phyloP scores from a whole-genome alignment of 1,140 invertebrate genomes.

The Ptiloglossa arizonensis region DNA sequence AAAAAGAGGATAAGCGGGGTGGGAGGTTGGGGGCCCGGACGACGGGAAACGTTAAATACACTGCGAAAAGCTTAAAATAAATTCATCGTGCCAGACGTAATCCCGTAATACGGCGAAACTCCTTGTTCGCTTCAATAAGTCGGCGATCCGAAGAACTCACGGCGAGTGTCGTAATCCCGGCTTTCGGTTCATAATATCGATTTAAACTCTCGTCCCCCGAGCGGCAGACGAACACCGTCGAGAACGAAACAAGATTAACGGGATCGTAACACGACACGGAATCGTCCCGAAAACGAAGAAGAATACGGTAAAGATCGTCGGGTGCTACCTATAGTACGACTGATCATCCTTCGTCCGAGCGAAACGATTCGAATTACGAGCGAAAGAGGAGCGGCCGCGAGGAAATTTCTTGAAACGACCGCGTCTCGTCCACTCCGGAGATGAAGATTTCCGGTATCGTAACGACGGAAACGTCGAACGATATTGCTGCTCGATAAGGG shows the following conservation, averaged over 20 bases:
- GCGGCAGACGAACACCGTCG: neutral
- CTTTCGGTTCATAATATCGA: slow-evolving; percentile 24
- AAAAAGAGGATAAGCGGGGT: neutral
- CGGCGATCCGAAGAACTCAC: slow-evolving; percentile 24
- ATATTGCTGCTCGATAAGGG: too few relatives aligned
- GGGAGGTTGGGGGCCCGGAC: too few relatives aligned
- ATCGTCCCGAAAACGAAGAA: slow-evolving; percentile 11
- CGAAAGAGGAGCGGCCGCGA: neutral
- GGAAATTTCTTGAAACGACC: neutral
- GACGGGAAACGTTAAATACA: neutral
- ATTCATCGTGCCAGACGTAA: slow-evolving; percentile 2
- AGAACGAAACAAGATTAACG: slow-evolving; percentile 8
- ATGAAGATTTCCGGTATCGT: neutral
- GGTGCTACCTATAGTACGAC: slow-evolving; percentile 3
- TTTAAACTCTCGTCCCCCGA: slow-evolving; percentile 1
- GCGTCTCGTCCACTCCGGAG: neutral
- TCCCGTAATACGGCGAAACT: slow-evolving; percentile 21
- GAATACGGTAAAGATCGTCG: slow-evolving; percentile 18
- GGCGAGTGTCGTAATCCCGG: slow-evolving; percentile 32
- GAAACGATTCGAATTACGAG: slow-evolving; percentile 5
- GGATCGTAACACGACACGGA: neutral
- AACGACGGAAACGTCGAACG: too few relatives aligned
- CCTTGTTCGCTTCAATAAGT: neutral
- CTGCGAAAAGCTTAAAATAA: neutral
- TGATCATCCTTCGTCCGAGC: slow-evolving; percentile 18